Base-by-base conservation (phyloP, 2,113 vertebrate genomes). In the Herpetotheres cachinnans region DNA sequence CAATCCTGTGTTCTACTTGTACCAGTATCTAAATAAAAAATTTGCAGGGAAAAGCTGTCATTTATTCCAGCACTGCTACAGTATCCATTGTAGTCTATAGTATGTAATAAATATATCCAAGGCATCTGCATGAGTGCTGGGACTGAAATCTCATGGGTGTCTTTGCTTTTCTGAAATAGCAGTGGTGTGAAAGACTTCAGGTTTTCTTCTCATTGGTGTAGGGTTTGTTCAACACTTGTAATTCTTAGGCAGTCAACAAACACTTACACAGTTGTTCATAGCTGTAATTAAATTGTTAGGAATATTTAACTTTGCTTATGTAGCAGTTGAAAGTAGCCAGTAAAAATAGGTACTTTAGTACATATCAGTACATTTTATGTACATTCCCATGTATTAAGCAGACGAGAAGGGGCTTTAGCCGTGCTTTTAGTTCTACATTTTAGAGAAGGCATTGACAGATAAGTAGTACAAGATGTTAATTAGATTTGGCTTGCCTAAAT, bases 401-500 rank as follows among this genome's bases (percentile, higher is more conserved):
- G 73, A 50, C 9, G 19, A 81, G 89, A 86, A 89, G 50, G 44
- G 42, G 24, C 47, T 89, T 86, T 49, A 97, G 54, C 62, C 69
- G 40, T 85, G 56, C 59, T 63, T 91, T 92, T 90, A 67, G 44
- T 55, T 95, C 38, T 47, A 66, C 52, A 73, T 94, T 82, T 92
- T 82, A 80, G 82, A 91, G 70, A 66, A 67, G 42, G 40, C 10
- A 46, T 62, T 95, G 61, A 40, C 50, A 94, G 77, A 52, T 86
- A 61, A 80, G 46, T 34, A 77, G 24, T 86, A 55, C 30, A 71
- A 61, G 29, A 66, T 59, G 47, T 69, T 89, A 85, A 93, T 88
- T 96, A 66, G 80, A 91, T 95, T 89, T 94, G 58, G 5, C 58
- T 93, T 87, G 62, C 27, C 70, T 92, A 58, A 92, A 73, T 77